These are phyloP conservation scores for Micrastur ruficollis DNA, from an alignment of 2,797 vertebrate genomes.

Conservation along the genomic window DNA sequence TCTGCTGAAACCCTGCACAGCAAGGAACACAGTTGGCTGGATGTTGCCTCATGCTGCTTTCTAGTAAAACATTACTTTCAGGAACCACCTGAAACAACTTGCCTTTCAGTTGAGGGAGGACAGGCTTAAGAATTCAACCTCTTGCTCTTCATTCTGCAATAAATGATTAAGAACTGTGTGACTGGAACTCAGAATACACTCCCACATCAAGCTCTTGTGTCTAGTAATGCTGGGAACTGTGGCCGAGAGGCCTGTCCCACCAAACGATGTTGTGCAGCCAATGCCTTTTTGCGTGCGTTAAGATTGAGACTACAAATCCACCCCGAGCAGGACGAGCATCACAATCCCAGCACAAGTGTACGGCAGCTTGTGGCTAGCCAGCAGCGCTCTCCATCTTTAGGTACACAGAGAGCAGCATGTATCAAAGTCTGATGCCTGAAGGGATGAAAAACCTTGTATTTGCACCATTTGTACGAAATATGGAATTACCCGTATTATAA, in stretches of 20 bases:
- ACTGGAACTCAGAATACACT: not conserved
- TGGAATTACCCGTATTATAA: not conserved
- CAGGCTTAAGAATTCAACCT: not conserved
- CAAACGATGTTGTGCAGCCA: rapidly evolving
- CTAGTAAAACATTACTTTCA: not conserved
- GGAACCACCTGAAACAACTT: not conserved
- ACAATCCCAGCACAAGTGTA: rapidly evolving
- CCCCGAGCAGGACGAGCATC: not conserved
- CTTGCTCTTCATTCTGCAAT: not conserved
- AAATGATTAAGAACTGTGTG: not conserved
- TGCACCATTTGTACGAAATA: not conserved
- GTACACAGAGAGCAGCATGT: not conserved
- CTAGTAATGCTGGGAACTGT: not conserved
- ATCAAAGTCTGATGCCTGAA: not conserved
- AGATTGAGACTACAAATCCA: not conserved
- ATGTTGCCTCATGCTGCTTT: not conserved
- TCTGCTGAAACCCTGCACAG: not conserved
- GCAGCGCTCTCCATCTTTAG: not conserved
- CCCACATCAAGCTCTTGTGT: not conserved
- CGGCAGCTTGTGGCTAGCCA: not conserved
- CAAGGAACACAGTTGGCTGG: not conserved
- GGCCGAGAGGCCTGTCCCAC: not conserved
- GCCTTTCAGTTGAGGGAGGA: not conserved
- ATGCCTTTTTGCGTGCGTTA: not conserved
- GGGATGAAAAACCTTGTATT: not conserved